Evolutionary conservation across 2,113 vertebrate species (phyloP), one percentile per base, ranked within the genome.

Genomic region (Crotalus helleri): DNA sequence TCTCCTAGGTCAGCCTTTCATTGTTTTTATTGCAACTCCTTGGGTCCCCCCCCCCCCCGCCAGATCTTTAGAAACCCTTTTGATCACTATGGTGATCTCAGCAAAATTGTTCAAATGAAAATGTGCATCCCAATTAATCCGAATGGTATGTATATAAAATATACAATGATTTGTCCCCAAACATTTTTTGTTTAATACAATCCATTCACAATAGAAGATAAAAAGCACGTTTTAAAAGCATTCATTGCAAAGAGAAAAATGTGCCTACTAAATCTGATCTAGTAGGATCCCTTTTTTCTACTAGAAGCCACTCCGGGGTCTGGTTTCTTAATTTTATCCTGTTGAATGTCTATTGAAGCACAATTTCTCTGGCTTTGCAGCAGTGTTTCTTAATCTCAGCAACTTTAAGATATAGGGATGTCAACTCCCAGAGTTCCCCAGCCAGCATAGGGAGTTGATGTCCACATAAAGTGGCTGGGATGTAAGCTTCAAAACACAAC

Each of bases 111-210:
- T 39, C 39, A 51, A 26, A 85, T 11, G 87, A 94, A 91, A 57
- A 57, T 0, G 92, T 8, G 0, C 0, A 61, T 85, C 86, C 26
- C 13, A 1, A 0, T 1, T 53, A 81, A 86, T 10, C 46, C 64
- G 39, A 54, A 91, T 13, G 69, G 90, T 29, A 10, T 39, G 24
- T 24, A 54, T 21, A 54, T 51, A 81, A 51, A 49, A 8, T 19
- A n/a, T 11, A 24, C 51, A 26, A 39, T 23, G 44, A 29, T 44
- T 85, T 85, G 46, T 44, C 69, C 19, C 13, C 15, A 57, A 57
- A 15, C 15, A 74, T 33, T 17, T 6, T 33, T 74, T 33, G 33
- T 33, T 17, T 33, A 29, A 85, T 29, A 54, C 4, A 23, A 2
- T 44, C 12, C n/a, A 15, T 74, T 74, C n/a, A 39, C 13, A 57